Percentiles rank a stretch among this genome's conserved stretches.
phyloP scores from a whole-genome alignment of 2,888 invertebrate genomes.

The Dinocampus coccinellae region DNA sequence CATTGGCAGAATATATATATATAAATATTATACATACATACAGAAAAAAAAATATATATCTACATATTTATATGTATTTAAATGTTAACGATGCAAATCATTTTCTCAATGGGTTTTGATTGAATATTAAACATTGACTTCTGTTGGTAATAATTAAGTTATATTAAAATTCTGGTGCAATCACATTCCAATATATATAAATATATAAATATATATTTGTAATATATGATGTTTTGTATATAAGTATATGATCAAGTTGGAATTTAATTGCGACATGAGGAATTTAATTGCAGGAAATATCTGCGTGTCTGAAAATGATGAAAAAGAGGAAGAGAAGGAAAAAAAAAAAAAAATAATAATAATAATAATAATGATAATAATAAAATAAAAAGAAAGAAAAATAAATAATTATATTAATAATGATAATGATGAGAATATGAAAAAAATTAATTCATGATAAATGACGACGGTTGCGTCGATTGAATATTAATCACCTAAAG shows the following conservation, averaged over 20 bases:
- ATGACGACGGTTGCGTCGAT: constrained; percentile 25
- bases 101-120: constrained; percentile 16
- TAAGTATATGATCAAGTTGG: not conserved
- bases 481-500: constrained; percentile 33
- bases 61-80: not conserved
- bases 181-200: constrained; percentile 5
- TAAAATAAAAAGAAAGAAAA: not conserved
- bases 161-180: not conserved
- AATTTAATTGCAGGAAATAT: constrained; percentile 18
- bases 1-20: not conserved
- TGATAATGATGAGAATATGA: no score
- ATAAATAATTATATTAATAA: not conserved
- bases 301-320: not conserved
- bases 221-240: not conserved
- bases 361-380: no score
- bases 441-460: constrained; percentile 14
- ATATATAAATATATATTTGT: not conserved
- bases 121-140: constrained; percentile 30
- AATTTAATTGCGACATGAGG: constrained; percentile 20
- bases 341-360: not conserved
- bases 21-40: not conserved
- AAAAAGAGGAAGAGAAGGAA: not conserved
- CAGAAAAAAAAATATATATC: no score
- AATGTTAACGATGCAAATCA: constrained; percentile 7
- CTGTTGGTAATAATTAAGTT: constrained; percentile 7